These are phyloP conservation scores for Odontesthes bonariensis DNA, from an alignment of 2,113 vertebrate species.

Conservation along the genomic window DNA sequence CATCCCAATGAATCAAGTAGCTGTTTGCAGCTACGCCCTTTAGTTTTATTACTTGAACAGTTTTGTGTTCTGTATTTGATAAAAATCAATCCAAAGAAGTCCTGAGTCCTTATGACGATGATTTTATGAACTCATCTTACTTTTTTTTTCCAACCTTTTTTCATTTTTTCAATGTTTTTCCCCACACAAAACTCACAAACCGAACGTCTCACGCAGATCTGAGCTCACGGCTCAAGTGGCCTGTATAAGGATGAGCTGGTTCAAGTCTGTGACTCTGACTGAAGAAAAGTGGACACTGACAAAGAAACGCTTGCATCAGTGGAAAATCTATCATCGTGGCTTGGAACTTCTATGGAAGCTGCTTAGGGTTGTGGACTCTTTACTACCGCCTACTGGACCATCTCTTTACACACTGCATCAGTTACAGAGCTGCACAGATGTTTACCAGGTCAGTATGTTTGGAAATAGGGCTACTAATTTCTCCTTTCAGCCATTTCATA, in stretches of 20 bases:
- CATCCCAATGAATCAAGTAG: background rate
- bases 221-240: constrained; percentile 81
- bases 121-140: too few relatives aligned
- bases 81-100: background rate
- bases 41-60: constrained; percentile 1
- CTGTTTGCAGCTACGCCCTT: background rate
- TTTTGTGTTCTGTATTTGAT: background rate
- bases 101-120: background rate
- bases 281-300: constrained; percentile 71
- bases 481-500: too few relatives aligned
- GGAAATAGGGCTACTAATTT: background rate
- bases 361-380: constrained; percentile 70
- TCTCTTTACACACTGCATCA: constrained; percentile 73
- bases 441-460: constrained; percentile 84
- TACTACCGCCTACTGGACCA: constrained; percentile 80
- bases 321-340: constrained; percentile 80
- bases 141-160: background rate
- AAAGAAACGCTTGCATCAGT: constrained; percentile 73
- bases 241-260: constrained; percentile 84
- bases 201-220: constrained; percentile 73
- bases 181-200: background rate
- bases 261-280: constrained; percentile 59
- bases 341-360: constrained; percentile 76
- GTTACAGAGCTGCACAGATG: constrained; percentile 68
- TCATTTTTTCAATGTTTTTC: background rate